phyloP scores from a whole-genome alignment of 2,888 invertebrate species.

The Erebia ligea region DNA sequence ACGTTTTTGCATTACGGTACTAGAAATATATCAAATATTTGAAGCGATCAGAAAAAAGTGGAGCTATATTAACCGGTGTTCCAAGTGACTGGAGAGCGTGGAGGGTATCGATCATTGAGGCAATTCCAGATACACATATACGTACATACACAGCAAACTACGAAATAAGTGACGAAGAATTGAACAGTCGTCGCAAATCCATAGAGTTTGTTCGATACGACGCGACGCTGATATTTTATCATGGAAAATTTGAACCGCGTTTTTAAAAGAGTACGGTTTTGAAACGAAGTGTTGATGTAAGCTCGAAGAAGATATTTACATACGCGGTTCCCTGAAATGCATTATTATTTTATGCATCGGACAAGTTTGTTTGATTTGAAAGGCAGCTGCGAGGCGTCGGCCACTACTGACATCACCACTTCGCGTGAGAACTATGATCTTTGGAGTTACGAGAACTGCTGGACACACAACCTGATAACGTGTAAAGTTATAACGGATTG shows the following conservation, averaged over 20 bases:
- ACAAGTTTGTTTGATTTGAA: not conserved
- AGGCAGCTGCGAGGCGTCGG: conserved; percentile 24
- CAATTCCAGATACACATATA: conserved; percentile 79
- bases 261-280: conserved; percentile 23
- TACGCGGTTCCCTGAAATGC: not conserved
- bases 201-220: conserved; percentile 56
- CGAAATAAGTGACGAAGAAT: conserved; percentile 76
- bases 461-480: conserved; percentile 72
- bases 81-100: conserved; percentile 73
- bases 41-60: conserved; percentile 50
- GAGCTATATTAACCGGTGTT: conserved; percentile 67
- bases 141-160: conserved; percentile 82
- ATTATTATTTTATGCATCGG: not conserved
- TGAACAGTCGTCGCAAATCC: conserved; percentile 81
- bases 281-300: conserved; percentile 39
- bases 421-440: conserved; percentile 57
- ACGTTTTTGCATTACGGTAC: conserved; percentile 42
- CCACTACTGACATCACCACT: conserved; percentile 57
- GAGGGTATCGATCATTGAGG: conserved; percentile 68
- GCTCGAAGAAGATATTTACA: not conserved
- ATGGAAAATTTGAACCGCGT: conserved; percentile 10
- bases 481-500: conserved; percentile 68
- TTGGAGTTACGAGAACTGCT: conserved; percentile 82
- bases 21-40: conserved; percentile 44
- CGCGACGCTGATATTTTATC: conserved; percentile 16